phyloP scores from a whole-genome alignment of 2,797 vertebrate species.

The Acomys russatus region DNA sequence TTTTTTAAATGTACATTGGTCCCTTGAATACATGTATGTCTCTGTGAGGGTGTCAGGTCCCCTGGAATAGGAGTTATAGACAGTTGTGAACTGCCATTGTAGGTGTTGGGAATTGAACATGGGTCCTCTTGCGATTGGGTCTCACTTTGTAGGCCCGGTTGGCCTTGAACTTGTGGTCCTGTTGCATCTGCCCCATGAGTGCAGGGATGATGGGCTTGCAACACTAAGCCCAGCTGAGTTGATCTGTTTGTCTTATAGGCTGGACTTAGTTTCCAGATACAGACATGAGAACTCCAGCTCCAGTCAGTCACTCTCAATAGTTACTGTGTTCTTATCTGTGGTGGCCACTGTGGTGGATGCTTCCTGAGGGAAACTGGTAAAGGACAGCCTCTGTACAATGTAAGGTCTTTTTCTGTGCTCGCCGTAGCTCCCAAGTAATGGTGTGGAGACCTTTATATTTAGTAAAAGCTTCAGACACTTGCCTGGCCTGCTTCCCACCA shows the following conservation, averaged over 20 bases:
- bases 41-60: too few relatives aligned
- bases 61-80: too few relatives aligned
- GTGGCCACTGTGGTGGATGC: neutral
- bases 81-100: too few relatives aligned
- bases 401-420: too few relatives aligned
- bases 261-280: slow-evolving; percentile 45
- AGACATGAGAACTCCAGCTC: neutral
- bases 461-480: too few relatives aligned
- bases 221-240: neutral
- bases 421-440: too few relatives aligned
- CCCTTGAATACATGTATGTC: too few relatives aligned
- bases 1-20: too few relatives aligned
- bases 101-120: too few relatives aligned
- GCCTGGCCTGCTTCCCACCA: too few relatives aligned
- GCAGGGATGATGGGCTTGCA: neutral
- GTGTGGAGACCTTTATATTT: too few relatives aligned
- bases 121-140: neutral
- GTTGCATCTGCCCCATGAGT: neutral
- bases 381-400: neutral
- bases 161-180: neutral
- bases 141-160: neutral
- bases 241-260: neutral
- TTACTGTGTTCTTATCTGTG: neutral
- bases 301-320: neutral
- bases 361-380: neutral